phyloP scores from a whole-genome alignment of 2,113 vertebrate genomes.

The Balaeniceps rex region DNA sequence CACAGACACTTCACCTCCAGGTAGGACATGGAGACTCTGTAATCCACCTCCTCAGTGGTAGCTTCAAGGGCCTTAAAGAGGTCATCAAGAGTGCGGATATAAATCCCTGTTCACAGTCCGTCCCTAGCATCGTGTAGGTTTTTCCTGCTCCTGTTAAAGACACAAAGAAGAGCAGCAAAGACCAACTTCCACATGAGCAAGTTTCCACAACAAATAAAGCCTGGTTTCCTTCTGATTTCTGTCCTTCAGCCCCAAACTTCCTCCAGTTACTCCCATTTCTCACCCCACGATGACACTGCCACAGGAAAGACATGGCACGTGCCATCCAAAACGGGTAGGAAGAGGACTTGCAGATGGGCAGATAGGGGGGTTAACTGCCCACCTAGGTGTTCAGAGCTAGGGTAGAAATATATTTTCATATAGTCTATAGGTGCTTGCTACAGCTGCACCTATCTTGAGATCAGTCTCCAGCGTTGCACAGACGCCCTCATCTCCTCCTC shows the following conservation, averaged over 20 bases:
- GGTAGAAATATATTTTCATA: not conserved
- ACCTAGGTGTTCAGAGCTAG: not conserved
- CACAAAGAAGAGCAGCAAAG: not conserved
- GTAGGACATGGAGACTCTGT: slow-evolving; percentile 72
- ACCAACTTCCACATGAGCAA: not conserved
- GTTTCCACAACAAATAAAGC: not conserved
- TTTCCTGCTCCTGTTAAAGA: slow-evolving; percentile 61
- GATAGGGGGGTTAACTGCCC: not conserved
- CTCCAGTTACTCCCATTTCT: not conserved
- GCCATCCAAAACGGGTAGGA: not conserved
- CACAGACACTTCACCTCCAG: slow-evolving; percentile 66
- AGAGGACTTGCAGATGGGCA: not conserved
- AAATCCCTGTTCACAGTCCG: slow-evolving; percentile 67
- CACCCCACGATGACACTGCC: not conserved
- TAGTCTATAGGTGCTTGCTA: not conserved
- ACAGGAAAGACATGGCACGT: not conserved
- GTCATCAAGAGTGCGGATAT: slow-evolving; percentile 60
- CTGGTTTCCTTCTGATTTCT: not conserved
- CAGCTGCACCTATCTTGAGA: not conserved
- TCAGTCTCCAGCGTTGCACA: not conserved
- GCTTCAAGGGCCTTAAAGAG: slow-evolving; percentile 71
- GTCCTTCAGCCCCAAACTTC: not conserved
- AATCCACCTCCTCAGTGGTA: not conserved
- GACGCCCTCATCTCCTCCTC: not conserved
- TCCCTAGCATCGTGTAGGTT: slow-evolving; percentile 72